Percentiles rank a stretch among this genome's conserved stretches.
phyloP scores from a whole-genome alignment of 2,113 vertebrate genomes.

The Misgurnus anguillicaudatus region DNA sequence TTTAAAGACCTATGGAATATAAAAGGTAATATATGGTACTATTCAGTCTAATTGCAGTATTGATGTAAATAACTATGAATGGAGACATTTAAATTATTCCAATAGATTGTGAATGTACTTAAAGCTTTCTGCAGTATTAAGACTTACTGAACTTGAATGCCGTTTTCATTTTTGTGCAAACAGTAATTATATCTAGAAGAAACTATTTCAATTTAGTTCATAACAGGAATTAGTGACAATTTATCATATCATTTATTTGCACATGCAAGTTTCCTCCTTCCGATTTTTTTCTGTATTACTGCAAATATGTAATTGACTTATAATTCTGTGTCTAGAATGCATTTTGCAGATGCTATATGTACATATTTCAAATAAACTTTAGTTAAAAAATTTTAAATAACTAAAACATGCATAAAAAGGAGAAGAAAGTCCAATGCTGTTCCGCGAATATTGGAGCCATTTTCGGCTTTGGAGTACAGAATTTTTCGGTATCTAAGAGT shows the following conservation, averaged over 20 bases:
- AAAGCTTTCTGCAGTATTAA: constrained; percentile 90
- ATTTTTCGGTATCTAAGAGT: constrained; percentile 99
- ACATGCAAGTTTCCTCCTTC: constrained; percentile 87
- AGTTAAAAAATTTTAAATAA: constrained; percentile 77
- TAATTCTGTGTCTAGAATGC: constrained; percentile 84
- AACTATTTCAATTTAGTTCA: constrained; percentile 80
- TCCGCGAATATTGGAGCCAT: constrained; percentile 92
- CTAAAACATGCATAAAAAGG: constrained; percentile 81
- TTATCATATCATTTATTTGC: constrained; percentile 83
- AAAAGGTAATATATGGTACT: constrained; percentile 79
- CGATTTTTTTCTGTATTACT: constrained; percentile 83
- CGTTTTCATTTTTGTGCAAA: constrained; percentile 88
- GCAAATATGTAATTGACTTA: constrained; percentile 79
- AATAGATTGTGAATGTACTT: constrained; percentile 98
- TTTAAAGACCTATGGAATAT: constrained; percentile 85
- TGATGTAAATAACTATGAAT: constrained; percentile 96
- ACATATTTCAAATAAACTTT: constrained; percentile 86
- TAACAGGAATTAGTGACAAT: constrained; percentile 80
- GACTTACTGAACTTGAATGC: constrained; percentile 89
- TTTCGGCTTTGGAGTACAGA: constrained; percentile 97
- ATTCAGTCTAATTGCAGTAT: constrained; percentile 82
- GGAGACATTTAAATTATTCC: constrained; percentile 89
- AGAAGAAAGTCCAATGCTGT: constrained; percentile 84
- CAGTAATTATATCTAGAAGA: constrained; percentile 81
- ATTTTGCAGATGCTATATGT: constrained; percentile 93